Evolutionary conservation across 2,888 invertebrate genomes (phyloP).

Genomic region (Hypomecis atomaria): DNA sequence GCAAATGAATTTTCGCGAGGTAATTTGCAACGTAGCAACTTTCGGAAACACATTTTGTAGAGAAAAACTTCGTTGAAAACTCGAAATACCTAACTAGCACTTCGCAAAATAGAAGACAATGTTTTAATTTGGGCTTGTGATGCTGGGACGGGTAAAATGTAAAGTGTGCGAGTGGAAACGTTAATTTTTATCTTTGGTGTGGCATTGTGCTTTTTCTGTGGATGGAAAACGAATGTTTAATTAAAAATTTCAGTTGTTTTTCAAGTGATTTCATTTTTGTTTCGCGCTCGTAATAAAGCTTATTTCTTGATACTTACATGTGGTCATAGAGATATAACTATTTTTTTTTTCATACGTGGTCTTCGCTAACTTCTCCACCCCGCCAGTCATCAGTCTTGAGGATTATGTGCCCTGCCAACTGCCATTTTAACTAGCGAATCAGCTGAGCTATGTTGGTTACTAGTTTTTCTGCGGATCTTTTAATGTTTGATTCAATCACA

Average conservation of each 20-base stretch:
- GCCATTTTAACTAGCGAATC: no score
- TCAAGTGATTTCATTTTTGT: no score
- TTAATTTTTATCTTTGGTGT: constrained; percentile 22
- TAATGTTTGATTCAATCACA: no score
- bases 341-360: no score
- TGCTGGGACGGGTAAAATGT: constrained; percentile 15
- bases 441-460: no score
- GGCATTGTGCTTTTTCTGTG: constrained; percentile 16
- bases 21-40: constrained; percentile 28
- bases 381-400: no score
- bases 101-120: constrained; percentile 22
- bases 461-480: no score
- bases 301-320: no score
- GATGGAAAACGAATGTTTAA: constrained; percentile 5
- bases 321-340: no score
- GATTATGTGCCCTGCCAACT: no score
- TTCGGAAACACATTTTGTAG: constrained; percentile 26
- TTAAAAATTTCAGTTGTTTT: not conserved
- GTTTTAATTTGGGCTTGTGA: constrained; percentile 27
- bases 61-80: constrained; percentile 15
- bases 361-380: no score
- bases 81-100: constrained; percentile 20
- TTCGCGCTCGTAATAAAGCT: no score
- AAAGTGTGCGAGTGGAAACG: constrained; percentile 9
- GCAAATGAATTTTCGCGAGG: constrained; percentile 28